These are phyloP conservation scores for Macrosoma leucophasiata DNA, from an alignment of 2,888 invertebrate species.

Conservation along the genomic window DNA sequence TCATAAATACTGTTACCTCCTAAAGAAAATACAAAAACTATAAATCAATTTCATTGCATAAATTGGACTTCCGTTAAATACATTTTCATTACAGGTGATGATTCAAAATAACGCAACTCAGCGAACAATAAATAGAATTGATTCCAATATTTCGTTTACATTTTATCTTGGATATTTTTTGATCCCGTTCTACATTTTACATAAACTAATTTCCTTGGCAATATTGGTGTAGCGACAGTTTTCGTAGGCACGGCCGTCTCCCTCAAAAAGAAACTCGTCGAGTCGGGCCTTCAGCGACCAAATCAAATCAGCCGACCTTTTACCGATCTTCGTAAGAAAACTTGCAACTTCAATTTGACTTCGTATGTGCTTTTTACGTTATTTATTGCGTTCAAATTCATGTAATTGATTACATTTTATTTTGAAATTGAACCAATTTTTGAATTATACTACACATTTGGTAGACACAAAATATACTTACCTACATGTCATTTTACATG, in stretches of 20 bases:
- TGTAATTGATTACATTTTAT: too few relatives aligned
- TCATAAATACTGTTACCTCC: too few relatives aligned
- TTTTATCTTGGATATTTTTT: slow-evolving; percentile 67
- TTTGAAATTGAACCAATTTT: too few relatives aligned
- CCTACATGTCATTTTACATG: too few relatives aligned
- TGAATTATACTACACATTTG: too few relatives aligned
- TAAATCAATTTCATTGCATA: too few relatives aligned
- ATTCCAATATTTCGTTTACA: slow-evolving; percentile 52
- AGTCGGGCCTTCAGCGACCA: slow-evolving; percentile 59
- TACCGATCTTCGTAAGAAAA: slow-evolving; percentile 64
- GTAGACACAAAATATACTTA: too few relatives aligned
- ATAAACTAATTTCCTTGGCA: slow-evolving; percentile 75
- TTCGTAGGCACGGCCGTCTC: slow-evolving; percentile 62
- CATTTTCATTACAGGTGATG: too few relatives aligned
- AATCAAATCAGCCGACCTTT: slow-evolving; percentile 73
- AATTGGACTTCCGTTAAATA: too few relatives aligned
- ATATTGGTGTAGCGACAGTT: slow-evolving; percentile 73
- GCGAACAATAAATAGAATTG: slow-evolving; percentile 29
- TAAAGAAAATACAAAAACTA: too few relatives aligned
- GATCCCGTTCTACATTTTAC: slow-evolving; percentile 72
- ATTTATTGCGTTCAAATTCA: too few relatives aligned
- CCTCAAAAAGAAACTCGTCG: slow-evolving; percentile 64
- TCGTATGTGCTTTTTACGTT: slow-evolving; percentile 5
- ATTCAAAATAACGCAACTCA: slow-evolving; percentile 16
- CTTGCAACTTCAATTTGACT: slow-evolving; percentile 48